Evolutionary conservation across 2,797 vertebrate genomes (phyloP).

Genomic region (Cyprinella venusta): DNA sequence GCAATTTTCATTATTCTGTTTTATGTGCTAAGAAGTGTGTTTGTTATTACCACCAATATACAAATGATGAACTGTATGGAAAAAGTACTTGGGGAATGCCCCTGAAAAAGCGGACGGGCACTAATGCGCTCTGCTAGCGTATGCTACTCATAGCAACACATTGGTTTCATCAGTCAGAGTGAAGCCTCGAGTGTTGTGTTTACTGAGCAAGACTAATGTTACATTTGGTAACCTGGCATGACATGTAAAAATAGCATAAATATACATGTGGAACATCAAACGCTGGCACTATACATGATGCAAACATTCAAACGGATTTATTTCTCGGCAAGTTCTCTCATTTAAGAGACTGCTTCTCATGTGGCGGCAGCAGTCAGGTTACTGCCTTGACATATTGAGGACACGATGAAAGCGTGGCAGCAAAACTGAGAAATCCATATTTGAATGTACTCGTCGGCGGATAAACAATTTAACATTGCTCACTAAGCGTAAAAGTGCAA

Average conservation of each 20-base stretch:
- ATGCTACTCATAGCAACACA: neutral
- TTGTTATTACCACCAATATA: too few relatives aligned
- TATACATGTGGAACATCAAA: constrained; percentile 45
- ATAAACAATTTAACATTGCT: constrained; percentile 55
- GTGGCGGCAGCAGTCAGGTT: constrained; percentile 59
- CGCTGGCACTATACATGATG: constrained; percentile 10
- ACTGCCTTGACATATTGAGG: constrained; percentile 74
- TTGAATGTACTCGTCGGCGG: constrained; percentile 50
- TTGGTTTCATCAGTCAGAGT: neutral
- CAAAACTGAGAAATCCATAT: constrained; percentile 43
- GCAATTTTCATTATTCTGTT: too few relatives aligned
- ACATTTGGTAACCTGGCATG: constrained; percentile 12
- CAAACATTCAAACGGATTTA: constrained; percentile 46
- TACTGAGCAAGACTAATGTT: constrained; percentile 14
- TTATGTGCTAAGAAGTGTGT: too few relatives aligned
- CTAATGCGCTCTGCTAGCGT: neutral
- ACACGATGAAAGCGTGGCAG: constrained; percentile 64
- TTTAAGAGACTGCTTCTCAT: constrained; percentile 55
- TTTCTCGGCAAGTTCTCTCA: constrained; percentile 45
- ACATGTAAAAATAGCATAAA: constrained; percentile 10
- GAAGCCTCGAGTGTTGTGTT: neutral
- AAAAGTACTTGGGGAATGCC: too few relatives aligned
- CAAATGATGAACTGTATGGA: too few relatives aligned
- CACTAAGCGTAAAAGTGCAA: constrained; percentile 37
- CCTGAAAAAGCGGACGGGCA: too few relatives aligned